These are phyloP conservation scores for Eremobia ochroleuca DNA, from an alignment of 2,888 invertebrate genomes.

Conservation along the genomic window DNA sequence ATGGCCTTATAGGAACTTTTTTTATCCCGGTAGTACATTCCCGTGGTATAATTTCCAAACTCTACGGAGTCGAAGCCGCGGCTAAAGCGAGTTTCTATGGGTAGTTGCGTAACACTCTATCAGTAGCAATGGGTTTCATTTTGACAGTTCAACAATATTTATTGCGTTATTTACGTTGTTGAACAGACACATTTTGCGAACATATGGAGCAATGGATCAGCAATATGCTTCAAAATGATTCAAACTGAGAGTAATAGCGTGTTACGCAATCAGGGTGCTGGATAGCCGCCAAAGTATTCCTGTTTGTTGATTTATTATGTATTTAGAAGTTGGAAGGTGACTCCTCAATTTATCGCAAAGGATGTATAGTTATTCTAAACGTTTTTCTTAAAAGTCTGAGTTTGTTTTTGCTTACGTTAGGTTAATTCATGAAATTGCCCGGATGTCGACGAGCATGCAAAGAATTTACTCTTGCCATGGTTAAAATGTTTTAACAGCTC, in stretches of 20 bases:
- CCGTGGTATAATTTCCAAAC: background rate
- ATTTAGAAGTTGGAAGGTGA: conserved; percentile 22
- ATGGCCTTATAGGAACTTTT: background rate
- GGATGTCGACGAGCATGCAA: background rate
- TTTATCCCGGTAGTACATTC: background rate
- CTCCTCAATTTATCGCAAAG: conserved; percentile 1
- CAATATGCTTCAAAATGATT: too few species aligned
- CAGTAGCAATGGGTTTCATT: too few species aligned
- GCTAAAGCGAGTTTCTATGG: background rate
- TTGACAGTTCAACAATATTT: too few species aligned
- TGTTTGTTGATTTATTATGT: background rate
- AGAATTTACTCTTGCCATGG: background rate
- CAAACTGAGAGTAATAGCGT: too few species aligned
- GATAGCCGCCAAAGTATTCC: conserved; percentile 36
- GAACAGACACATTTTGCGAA: too few species aligned
- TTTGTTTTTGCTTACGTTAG: conserved; percentile 5
- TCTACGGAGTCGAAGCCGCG: background rate
- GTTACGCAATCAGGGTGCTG: too few species aligned
- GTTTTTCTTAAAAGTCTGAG: background rate
- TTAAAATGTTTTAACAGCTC: background rate
- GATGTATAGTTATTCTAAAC: conserved; percentile 29
- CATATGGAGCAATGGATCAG: too few species aligned
- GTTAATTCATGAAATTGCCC: background rate
- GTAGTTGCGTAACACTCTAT: too few species aligned
- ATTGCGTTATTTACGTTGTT: too few species aligned